These are phyloP conservation scores for Agonopterix alstromeriana DNA, from an alignment of 2,888 invertebrate genomes.

Conservation along the genomic window DNA sequence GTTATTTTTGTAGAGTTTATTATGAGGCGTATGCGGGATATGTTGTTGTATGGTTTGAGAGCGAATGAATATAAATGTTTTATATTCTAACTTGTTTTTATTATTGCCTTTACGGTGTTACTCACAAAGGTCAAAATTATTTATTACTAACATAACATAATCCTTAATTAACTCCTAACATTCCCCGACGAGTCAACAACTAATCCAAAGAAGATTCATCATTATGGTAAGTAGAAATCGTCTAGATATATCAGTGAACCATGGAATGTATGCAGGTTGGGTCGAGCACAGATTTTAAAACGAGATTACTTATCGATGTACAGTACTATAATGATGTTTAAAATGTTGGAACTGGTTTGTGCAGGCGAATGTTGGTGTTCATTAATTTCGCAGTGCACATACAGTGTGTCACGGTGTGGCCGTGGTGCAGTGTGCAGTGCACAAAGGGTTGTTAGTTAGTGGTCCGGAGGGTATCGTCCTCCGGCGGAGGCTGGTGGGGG, in stretches of 20 bases:
- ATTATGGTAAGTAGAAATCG: too few relatives aligned
- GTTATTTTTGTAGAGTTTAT: conserved; percentile 75
- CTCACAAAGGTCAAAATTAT: neutral
- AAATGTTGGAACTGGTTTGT: conserved; percentile 2
- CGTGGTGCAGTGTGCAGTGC: conserved; percentile 10
- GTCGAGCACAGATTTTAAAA: too few relatives aligned
- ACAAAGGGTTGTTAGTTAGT: conserved; percentile 34
- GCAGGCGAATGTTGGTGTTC: conserved; percentile 5
- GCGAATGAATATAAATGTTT: conserved; percentile 67
- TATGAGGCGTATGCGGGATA: conserved; percentile 46
- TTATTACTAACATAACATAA: neutral
- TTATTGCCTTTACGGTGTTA: conserved; percentile 14
- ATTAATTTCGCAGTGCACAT: conserved; percentile 10
- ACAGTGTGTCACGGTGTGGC: conserved; percentile 14
- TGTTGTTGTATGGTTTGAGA: conserved; percentile 53
- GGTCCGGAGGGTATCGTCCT: conserved; percentile 58
- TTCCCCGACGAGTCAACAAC: too few relatives aligned
- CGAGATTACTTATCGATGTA: too few relatives aligned
- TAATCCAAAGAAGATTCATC: too few relatives aligned
- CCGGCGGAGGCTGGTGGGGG: conserved; percentile 15
- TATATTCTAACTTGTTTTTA: conserved; percentile 46
- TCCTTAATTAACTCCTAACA: neutral
- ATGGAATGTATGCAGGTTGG: too few relatives aligned
- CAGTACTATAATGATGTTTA: neutral
- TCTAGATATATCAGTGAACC: too few relatives aligned